A percentile compares a stretch with the other conserved stretches of the same genome.
These are phyloP conservation scores for Zophobas morio DNA, from an alignment of 1,140 invertebrate species.

Conservation along the genomic window DNA sequence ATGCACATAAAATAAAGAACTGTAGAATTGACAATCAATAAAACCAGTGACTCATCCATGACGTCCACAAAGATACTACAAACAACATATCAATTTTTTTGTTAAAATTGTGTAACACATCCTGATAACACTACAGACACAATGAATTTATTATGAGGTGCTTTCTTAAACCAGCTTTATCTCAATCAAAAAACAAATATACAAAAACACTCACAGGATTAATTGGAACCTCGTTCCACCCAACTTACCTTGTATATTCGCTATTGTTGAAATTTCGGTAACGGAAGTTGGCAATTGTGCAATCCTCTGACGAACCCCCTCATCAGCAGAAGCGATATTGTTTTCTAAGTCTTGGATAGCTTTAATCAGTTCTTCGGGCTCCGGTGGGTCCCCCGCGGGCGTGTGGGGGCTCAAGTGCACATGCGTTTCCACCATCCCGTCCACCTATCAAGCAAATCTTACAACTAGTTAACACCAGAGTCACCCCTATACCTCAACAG, in stretches of 20 bases:
- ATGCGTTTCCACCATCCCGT: slow-evolving; percentile 81
- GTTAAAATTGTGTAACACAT: too few relatives aligned
- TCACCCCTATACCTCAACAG: slow-evolving; percentile 57
- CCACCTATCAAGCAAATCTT: slow-evolving; percentile 58
- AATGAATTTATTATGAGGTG: too few relatives aligned
- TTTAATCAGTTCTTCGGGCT: slow-evolving; percentile 90
- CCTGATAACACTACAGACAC: too few relatives aligned
- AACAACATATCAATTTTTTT: too few relatives aligned
- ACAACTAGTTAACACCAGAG: neutral
- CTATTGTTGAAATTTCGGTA: slow-evolving; percentile 89
- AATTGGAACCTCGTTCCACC: too few relatives aligned
- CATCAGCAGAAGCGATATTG: slow-evolving; percentile 92
- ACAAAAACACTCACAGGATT: too few relatives aligned
- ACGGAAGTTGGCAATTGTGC: slow-evolving; percentile 94
- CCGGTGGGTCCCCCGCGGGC: slow-evolving; percentile 87
- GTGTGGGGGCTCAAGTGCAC: slow-evolving; percentile 83
- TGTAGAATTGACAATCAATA: too few relatives aligned
- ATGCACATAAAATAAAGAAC: too few relatives aligned
- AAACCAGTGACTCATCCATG: too few relatives aligned
- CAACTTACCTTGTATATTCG: slow-evolving; percentile 81
- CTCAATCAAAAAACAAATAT: too few relatives aligned
- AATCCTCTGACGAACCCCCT: slow-evolving; percentile 91
- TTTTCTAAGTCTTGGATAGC: slow-evolving; percentile 86
- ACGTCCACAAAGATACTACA: too few relatives aligned
- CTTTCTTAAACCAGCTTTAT: too few relatives aligned